A percentile compares a stretch with the other conserved stretches of the same genome.
These are phyloP conservation scores for Pitangus sulphuratus DNA, from an alignment of 2,797 vertebrate genomes.

Conservation along the genomic window DNA sequence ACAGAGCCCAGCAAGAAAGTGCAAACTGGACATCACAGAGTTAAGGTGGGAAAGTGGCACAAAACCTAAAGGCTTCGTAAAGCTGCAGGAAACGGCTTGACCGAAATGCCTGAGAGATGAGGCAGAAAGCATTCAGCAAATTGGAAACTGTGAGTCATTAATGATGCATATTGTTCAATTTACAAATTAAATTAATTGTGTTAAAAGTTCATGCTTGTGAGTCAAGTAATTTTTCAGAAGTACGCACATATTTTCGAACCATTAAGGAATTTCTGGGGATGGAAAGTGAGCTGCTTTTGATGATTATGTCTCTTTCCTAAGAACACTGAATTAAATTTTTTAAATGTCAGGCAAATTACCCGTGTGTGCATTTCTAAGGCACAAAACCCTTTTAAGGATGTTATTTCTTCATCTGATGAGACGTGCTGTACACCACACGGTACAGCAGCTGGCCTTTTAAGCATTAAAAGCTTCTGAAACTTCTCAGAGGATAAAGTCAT, in stretches of 20 bases:
- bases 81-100: neutral
- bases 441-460: conserved; percentile 44
- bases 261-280: conserved; percentile 48
- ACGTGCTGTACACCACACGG: neutral
- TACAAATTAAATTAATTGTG: conserved; percentile 64
- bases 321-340: conserved; percentile 65
- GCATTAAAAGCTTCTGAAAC: conserved; percentile 19
- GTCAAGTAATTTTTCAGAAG: conserved; percentile 33
- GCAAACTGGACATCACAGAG: neutral
- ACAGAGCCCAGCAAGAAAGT: neutral
- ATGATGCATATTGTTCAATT: conserved; percentile 61
- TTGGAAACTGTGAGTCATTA: conserved; percentile 54
- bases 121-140: conserved; percentile 19
- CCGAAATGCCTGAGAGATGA: neutral
- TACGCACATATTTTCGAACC: conserved; percentile 1
- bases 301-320: conserved; percentile 54
- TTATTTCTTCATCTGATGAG: conserved; percentile 38
- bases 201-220: conserved; percentile 49
- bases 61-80: neutral
- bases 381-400: conserved; percentile 41
- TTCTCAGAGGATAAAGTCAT: conserved; percentile 47
- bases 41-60: neutral
- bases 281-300: conserved; percentile 37
- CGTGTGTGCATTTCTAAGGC: conserved; percentile 12
- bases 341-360: conserved; percentile 65